These are phyloP conservation scores for Boloria selene DNA, from an alignment of 2,888 invertebrate species.

Conservation along the genomic window DNA sequence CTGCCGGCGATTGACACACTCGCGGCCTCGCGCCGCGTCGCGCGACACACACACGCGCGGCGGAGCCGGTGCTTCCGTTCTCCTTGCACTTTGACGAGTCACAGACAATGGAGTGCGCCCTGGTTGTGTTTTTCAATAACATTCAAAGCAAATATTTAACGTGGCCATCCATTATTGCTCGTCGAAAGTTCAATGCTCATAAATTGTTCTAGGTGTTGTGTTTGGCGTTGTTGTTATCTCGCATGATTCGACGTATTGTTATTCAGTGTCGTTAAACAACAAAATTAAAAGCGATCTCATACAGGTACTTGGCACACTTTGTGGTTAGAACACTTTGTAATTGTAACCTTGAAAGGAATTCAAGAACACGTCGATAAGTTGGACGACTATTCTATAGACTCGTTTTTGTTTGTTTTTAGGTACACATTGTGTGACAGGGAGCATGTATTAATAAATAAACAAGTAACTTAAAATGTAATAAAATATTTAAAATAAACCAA, in stretches of 20 bases:
- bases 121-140: constrained; percentile 11
- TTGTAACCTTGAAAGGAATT: constrained; percentile 32
- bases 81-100: constrained; percentile 49
- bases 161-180: constrained; percentile 64
- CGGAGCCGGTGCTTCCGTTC: constrained; percentile 76
- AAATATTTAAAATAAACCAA: constrained; percentile 46
- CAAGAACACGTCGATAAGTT: constrained; percentile 31
- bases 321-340: constrained; percentile 54
- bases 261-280: constrained; percentile 68
- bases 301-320: constrained; percentile 79
- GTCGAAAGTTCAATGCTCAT: constrained; percentile 61
- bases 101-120: constrained; percentile 30
- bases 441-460: constrained; percentile 73
- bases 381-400: constrained; percentile 27
- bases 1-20: constrained; percentile 32
- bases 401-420: constrained; percentile 46
- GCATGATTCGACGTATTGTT: constrained; percentile 76
- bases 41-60: constrained; percentile 74
- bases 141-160: constrained; percentile 44
- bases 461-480: constrained; percentile 47
- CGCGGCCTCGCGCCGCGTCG: constrained; percentile 54
- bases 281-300: constrained; percentile 61
- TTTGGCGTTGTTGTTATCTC: constrained; percentile 76
- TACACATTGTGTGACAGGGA: constrained; percentile 80
- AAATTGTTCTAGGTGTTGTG: constrained; percentile 70